Evolutionary conservation across 2,888 invertebrate species (phyloP).

Genomic region (Microctonus brassicae): DNA sequence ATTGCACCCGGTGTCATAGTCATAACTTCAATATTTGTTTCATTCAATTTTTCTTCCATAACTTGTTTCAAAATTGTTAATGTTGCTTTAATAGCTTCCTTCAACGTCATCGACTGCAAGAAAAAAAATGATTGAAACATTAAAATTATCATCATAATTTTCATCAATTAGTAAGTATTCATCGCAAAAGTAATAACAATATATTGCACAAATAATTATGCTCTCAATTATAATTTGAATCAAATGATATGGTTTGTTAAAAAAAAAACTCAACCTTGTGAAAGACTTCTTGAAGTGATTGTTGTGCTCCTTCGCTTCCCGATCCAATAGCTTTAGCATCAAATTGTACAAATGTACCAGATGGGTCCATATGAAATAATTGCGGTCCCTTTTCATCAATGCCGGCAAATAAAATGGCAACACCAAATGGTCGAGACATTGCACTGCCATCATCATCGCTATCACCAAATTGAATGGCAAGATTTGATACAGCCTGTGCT

Average conservation of each 20-base stretch:
- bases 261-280: constrained; percentile 67
- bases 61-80: constrained; percentile 97
- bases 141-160: background rate
- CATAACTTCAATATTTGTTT: constrained; percentile 97
- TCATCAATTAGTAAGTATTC: background rate
- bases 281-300: constrained; percentile 84
- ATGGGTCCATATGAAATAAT: constrained; percentile 98
- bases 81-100: constrained; percentile 92
- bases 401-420: constrained; percentile 97
- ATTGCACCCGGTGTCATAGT: constrained; percentile 87
- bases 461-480: constrained; percentile 99
- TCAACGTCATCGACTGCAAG: constrained; percentile 87
- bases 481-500: constrained; percentile 97
- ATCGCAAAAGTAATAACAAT: no score
- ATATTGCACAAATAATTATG: no score
- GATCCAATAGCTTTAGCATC: constrained; percentile 99
- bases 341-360: constrained; percentile 97
- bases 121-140: constrained; percentile 13
- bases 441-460: constrained; percentile 95
- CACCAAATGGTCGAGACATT: constrained; percentile 98
- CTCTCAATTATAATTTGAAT: no score
- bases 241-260: background rate
- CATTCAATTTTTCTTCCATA: constrained; percentile 98
- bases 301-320: constrained; percentile 99
- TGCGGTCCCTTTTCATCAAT: constrained; percentile 95